Evolutionary conservation across 2,888 invertebrate genomes (phyloP).

Genomic region (Dusona sp.): DNA sequence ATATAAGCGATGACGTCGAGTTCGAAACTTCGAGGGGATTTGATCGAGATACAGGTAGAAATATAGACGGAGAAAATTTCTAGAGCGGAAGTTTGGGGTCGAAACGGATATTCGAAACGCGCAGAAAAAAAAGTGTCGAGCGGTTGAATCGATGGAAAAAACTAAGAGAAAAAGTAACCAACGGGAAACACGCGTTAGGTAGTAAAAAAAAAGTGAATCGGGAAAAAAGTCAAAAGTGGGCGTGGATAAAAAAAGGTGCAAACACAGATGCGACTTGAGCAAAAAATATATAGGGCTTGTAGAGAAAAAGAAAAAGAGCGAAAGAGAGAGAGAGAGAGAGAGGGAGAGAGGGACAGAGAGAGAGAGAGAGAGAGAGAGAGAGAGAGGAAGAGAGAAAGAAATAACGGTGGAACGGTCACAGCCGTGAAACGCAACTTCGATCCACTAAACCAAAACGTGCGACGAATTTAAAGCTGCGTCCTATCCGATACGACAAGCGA

Average conservation of each 20-base stretch:
- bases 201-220: slow-evolving; percentile 29
- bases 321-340: not conserved
- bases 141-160: slow-evolving; percentile 16
- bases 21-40: not conserved
- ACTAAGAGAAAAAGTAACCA: slow-evolving; percentile 23
- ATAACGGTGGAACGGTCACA: slow-evolving; percentile 27
- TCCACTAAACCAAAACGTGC: slow-evolving; percentile 71
- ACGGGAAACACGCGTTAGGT: slow-evolving; percentile 11
- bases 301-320: slow-evolving; percentile 9
- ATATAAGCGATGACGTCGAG: slow-evolving; percentile 17
- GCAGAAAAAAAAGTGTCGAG: slow-evolving; percentile 10
- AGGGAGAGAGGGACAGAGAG: not conserved
- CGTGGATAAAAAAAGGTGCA: slow-evolving; percentile 14
- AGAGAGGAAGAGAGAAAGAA: slow-evolving; percentile 22
- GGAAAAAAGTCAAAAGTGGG: slow-evolving; percentile 30
- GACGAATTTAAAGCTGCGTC: slow-evolving; percentile 63
- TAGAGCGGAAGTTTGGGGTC: slow-evolving; percentile 54
- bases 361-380: not conserved
- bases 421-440: slow-evolving; percentile 67
- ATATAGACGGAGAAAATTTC: slow-evolving; percentile 8
- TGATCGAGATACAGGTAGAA: slow-evolving; percentile 13
- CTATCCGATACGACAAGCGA: slow-evolving; percentile 50
- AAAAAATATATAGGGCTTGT: slow-evolving; percentile 19
- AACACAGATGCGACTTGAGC: slow-evolving; percentile 11
- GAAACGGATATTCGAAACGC: slow-evolving; percentile 52